Base-by-base conservation (phyloP, 2,797 vertebrate genomes). In the Pogonophryne albipinna region DNA sequence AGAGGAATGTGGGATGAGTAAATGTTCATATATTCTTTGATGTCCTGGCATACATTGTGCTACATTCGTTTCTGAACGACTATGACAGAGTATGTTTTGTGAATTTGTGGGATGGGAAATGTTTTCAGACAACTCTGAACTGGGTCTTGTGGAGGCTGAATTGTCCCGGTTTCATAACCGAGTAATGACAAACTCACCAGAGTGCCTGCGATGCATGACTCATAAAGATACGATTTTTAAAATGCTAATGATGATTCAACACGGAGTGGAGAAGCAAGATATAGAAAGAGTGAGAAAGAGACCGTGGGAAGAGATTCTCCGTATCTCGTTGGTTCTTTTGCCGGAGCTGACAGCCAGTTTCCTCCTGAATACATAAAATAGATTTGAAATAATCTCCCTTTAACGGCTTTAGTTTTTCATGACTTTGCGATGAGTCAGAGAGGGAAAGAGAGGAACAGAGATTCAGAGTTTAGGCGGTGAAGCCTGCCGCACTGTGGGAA, bases 181-280 rank as follows among this genome's bases (percentile, higher is more conserved):
- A 86, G 82, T 83, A 87, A 88, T 78, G 86, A 82, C 89, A 91
- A 92, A 87, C 85, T 91, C 87, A 85, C 75, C 71, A 83, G 78
- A 85, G 85, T 13, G 85, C 78, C 87, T 71, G 85, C 77, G 5
- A 89, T 72, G 86, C 76, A 83, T 93, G 93, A 93, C 87, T 92
- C 91, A 94, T 85, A 92, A 86, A 87, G 85, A 92, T 91, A 87
- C 57, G 71, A 87, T 89, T 90, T 92, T 91, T 93, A 60, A 92
- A 92, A 94, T 92, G 91, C 89, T 92, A 93, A 92, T 91, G 79
- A 89, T 88, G 89, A 92, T 94, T 92, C 92, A 89, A 89, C 87
- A 87, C 86, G 71, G 76, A 84, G 85, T 79, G 84, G 73, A 79
- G 80, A 81, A 79, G 76, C 58, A 45, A 79, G 81, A 87, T 70